Evolutionary conservation across 2,888 invertebrate species (phyloP).

Genomic region (Hyposoter dolosus): DNA sequence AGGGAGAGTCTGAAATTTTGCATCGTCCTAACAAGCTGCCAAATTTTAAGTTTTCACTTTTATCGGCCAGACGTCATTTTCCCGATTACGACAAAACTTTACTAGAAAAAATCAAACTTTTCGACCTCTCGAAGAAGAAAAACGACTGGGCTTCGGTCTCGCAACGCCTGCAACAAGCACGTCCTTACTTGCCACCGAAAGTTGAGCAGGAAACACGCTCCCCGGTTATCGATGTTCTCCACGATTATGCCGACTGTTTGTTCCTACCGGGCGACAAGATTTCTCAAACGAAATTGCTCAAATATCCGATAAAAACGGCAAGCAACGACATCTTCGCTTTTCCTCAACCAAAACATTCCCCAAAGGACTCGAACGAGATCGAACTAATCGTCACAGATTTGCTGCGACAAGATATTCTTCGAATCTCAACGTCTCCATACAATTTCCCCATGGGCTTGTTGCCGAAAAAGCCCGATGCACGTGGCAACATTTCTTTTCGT

Average conservation of each 20-base stretch:
- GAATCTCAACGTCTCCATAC: conserved; percentile 38
- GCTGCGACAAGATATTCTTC: conserved; percentile 39
- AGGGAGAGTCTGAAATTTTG: too few species aligned
- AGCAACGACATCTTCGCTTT: background rate
- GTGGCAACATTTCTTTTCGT: conserved; percentile 11
- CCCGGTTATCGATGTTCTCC: conserved; percentile 25
- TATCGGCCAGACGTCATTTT: background rate
- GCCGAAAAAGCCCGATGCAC: conserved; percentile 35
- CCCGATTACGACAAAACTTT: conserved; percentile 10
- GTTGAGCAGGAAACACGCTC: conserved; percentile 1
- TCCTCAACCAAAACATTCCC: background rate
- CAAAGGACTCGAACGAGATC: conserved; percentile 26
- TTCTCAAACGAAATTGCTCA: background rate
- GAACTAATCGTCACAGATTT: conserved; percentile 26
- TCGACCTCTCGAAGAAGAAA: background rate
- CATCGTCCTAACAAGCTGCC: too few species aligned
- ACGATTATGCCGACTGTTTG: conserved; percentile 57
- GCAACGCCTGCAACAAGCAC: background rate
- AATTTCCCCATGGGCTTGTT: conserved; percentile 30
- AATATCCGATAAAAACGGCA: conserved; percentile 40
- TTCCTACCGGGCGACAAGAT: conserved; percentile 47
- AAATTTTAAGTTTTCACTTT: too few species aligned
- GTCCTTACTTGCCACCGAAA: background rate
- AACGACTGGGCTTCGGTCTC: conserved; percentile 27
- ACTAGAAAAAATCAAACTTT: background rate